phyloP scores from a whole-genome alignment of 1,140 invertebrate species.

The Oryctes rhinoceros region DNA sequence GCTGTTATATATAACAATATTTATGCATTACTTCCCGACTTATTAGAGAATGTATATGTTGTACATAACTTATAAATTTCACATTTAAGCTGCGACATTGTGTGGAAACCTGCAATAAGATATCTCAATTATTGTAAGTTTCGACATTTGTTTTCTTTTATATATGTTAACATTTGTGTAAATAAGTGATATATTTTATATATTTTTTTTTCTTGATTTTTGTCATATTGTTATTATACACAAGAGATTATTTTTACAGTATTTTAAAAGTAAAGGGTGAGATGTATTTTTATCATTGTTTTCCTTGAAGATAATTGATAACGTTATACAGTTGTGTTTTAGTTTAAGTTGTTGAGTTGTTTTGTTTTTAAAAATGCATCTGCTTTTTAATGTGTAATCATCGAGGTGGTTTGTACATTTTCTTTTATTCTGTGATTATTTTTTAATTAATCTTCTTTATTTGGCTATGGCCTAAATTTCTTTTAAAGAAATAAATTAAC shows the following conservation, averaged over 20 bases:
- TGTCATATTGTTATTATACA: constrained; percentile 29
- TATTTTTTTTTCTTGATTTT: constrained; percentile 33
- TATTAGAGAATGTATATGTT: constrained; percentile 39
- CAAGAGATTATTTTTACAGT: constrained; percentile 43
- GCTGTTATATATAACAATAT: constrained; percentile 32
- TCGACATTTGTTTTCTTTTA: constrained; percentile 34
- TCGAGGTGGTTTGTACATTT: constrained; percentile 44
- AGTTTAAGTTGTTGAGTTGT: constrained; percentile 30
- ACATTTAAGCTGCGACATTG: neutral
- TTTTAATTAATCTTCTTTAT: constrained; percentile 38
- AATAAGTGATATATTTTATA: constrained; percentile 40
- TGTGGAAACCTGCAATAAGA: constrained; percentile 17
- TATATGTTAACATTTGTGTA: constrained; percentile 26
- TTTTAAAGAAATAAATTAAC: constrained; percentile 43
- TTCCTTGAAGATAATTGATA: constrained; percentile 27
- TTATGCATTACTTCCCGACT: constrained; percentile 9
- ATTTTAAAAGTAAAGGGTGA: constrained; percentile 36
- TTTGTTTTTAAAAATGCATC: constrained; percentile 36
- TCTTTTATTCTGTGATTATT: constrained; percentile 45
- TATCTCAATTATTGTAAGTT: constrained; percentile 37
- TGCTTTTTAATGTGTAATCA: constrained; percentile 33
- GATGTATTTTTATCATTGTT: constrained; percentile 36
- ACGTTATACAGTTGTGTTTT: constrained; percentile 28
- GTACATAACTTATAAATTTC: constrained; percentile 41
- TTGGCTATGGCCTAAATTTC: constrained; percentile 43